Conservation (phyloP, 2,888 invertebrate species). For the Mesoligia furuncula region DNA sequence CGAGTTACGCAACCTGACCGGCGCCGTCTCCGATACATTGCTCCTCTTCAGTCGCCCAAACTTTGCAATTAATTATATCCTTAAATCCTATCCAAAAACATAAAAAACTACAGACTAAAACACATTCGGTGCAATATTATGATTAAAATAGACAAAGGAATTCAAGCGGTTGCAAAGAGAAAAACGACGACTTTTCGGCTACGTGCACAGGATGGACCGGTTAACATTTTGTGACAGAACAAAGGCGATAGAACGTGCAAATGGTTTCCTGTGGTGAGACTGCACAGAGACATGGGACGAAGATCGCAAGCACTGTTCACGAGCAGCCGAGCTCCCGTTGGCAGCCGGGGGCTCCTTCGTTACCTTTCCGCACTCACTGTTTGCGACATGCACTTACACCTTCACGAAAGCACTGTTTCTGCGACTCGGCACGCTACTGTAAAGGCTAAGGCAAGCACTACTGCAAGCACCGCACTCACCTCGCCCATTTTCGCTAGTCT, state of each 20-base stretch:
- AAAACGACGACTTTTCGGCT: conserved; percentile 52
- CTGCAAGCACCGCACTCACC: conserved; percentile 89
- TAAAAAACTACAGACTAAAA: conserved; percentile 34
- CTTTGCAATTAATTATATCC: conserved; percentile 48
- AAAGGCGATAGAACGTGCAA: conserved; percentile 80
- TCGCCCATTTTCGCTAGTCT: conserved; percentile 90
- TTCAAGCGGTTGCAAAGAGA: conserved; percentile 45
- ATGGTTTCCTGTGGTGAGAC: conserved; percentile 69
- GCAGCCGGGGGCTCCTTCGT: conserved; percentile 65
- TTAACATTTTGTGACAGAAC: conserved; percentile 70
- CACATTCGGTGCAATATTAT: conserved; percentile 30
- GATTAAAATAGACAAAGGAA: conserved; percentile 57
- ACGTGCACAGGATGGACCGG: conserved; percentile 65
- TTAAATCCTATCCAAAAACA: conserved; percentile 30
- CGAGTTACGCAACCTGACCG: conserved; percentile 88
- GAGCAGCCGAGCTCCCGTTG: conserved; percentile 68
- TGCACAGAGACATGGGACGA: conserved; percentile 69
- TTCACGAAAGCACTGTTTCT: conserved; percentile 84
- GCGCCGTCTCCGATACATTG: conserved; percentile 79
- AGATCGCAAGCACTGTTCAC: conserved; percentile 77
- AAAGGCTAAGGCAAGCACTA: conserved; percentile 87
- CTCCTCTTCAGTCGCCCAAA: conserved; percentile 64
- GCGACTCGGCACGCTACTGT: conserved; percentile 76
- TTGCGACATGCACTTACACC: conserved; percentile 85
- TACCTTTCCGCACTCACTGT: conserved; percentile 82